Percentiles rank a stretch among this genome's conserved stretches.
phyloP scores from a whole-genome alignment of 2,797 vertebrate genomes.

The Pteronotus mesoamericanus region DNA sequence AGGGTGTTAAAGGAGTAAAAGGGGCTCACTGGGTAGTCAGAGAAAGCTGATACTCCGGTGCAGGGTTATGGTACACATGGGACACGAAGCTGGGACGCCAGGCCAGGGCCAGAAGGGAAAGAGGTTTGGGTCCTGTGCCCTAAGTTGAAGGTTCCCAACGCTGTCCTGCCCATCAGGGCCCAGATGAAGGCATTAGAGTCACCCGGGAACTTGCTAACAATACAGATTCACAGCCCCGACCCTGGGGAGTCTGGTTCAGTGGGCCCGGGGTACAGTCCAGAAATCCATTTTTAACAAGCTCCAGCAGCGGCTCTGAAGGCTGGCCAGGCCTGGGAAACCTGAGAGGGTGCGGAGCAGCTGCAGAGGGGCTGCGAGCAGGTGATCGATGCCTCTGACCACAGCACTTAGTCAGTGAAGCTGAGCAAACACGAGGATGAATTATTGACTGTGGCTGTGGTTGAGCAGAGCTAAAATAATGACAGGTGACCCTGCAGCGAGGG shows the following conservation, averaged over 20 bases:
- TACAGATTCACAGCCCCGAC: neutral
- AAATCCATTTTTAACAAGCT: neutral
- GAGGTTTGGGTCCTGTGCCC: neutral
- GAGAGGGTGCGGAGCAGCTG: neutral
- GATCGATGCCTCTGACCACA: neutral
- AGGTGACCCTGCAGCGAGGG: neutral
- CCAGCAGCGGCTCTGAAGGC: neutral
- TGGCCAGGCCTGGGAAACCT: neutral
- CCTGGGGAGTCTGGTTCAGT: neutral
- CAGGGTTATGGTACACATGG: accelerated
- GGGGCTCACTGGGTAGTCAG: neutral
- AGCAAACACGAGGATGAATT: neutral
- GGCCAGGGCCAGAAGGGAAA: neutral
- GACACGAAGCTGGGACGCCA: neutral
- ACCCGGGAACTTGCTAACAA: neutral
- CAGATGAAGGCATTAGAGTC: neutral
- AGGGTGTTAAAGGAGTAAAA: neutral
- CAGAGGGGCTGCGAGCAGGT: neutral
- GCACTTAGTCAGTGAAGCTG: neutral
- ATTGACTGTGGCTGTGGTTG: neutral
- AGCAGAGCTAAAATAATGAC: constrained; percentile 2
- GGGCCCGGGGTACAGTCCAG: neutral
- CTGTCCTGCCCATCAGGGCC: accelerated
- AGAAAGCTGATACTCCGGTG: neutral
- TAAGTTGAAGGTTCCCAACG: neutral